A percentile compares a stretch with the other conserved stretches of the same genome.
phyloP scores from a whole-genome alignment of 2,888 invertebrate genomes.

The Crioceris asparagi region DNA sequence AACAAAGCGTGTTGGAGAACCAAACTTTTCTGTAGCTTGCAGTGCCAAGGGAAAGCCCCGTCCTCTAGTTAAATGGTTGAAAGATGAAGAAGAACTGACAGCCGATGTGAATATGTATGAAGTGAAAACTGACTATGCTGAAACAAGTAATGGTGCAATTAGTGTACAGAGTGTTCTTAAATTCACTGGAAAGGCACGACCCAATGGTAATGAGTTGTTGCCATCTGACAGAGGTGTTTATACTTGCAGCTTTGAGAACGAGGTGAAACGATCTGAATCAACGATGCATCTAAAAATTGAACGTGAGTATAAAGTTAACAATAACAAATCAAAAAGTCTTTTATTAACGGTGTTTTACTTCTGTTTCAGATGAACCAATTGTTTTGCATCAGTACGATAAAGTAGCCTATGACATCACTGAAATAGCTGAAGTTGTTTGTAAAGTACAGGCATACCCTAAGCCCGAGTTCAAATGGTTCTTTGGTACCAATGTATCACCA shows the following conservation, averaged over 20 bases:
- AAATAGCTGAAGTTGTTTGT: slow-evolving; percentile 79
- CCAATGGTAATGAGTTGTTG: slow-evolving; percentile 63
- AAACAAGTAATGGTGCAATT: slow-evolving; percentile 67
- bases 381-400: slow-evolving; percentile 75
- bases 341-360: too few species aligned
- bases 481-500: slow-evolving; percentile 62
- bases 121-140: slow-evolving; percentile 66
- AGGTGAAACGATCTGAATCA: slow-evolving; percentile 77
- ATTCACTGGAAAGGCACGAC: slow-evolving; percentile 69
- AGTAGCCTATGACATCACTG: slow-evolving; percentile 76
- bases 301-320: slow-evolving; percentile 64
- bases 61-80: slow-evolving; percentile 75
- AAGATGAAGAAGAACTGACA: slow-evolving; percentile 71
- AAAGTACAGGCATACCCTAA: slow-evolving; percentile 86
- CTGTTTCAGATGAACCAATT: slow-evolving; percentile 73
- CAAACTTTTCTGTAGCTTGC: slow-evolving; percentile 69
- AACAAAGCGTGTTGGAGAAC: slow-evolving; percentile 63
- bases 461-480: slow-evolving; percentile 88
- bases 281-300: slow-evolving; percentile 86
- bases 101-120: slow-evolving; percentile 70
- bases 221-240: slow-evolving; percentile 81
- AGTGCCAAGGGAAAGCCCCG: slow-evolving; percentile 82
- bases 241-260: slow-evolving; percentile 80
- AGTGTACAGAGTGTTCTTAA: slow-evolving; percentile 73
- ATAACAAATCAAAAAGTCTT: too few species aligned